Evolutionary conservation across 2,113 vertebrate species (phyloP).

Genomic region (Carassius carassius): DNA sequence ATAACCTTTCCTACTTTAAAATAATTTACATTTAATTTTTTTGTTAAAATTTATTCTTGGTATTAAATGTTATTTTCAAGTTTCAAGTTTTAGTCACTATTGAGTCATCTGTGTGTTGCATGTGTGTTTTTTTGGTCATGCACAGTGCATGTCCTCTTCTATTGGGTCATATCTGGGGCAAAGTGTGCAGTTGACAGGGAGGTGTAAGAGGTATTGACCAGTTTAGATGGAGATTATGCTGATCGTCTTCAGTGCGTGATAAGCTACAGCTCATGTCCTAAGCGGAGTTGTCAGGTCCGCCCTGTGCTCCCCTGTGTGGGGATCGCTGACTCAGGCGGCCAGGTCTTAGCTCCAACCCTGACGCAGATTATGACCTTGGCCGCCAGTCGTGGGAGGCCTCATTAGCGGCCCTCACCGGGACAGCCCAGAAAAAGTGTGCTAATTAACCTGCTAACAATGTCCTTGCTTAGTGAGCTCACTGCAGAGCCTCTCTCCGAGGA

Average conservation of each 20-base stretch:
- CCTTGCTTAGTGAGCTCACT: constrained; percentile 75
- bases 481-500: constrained; percentile 66
- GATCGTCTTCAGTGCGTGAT: constrained; percentile 70
- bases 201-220: constrained; percentile 64
- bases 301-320: constrained; percentile 54
- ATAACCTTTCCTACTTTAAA: background rate
- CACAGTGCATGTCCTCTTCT: background rate
- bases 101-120: background rate
- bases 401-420: constrained; percentile 73
- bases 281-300: constrained; percentile 68
- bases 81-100: background rate
- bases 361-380: constrained; percentile 78
- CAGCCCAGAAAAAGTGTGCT: constrained; percentile 74
- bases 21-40: background rate
- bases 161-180: constrained; percentile 63
- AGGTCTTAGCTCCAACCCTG: constrained; percentile 70
- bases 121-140: background rate
- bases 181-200: constrained; percentile 46
- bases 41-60: no score
- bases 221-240: constrained; percentile 70
- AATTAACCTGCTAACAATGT: constrained; percentile 78
- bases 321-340: constrained; percentile 83
- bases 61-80: background rate
- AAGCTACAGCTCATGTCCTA: constrained; percentile 73
- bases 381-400: constrained; percentile 66